Conservation (phyloP, 2,888 invertebrate genomes). For the Ochropleura leucogaster region DNA sequence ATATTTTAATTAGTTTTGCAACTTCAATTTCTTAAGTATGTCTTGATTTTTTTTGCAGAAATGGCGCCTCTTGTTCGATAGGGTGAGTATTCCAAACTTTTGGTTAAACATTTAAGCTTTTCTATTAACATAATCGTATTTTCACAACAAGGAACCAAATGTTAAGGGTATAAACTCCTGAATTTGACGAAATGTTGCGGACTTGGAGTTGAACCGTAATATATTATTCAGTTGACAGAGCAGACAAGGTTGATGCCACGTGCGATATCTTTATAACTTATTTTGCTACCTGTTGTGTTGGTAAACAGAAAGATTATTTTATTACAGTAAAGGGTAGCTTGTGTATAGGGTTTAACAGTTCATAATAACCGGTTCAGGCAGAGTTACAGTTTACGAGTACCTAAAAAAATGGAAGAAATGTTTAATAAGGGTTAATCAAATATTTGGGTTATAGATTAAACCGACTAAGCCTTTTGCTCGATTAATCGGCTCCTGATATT, state of each 20-base stretch:
- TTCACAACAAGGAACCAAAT: slow-evolving; percentile 11
- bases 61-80: slow-evolving; percentile 97
- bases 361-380: too few species aligned
- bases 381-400: too few species aligned
- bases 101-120: slow-evolving; percentile 4
- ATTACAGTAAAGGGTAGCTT: background rate
- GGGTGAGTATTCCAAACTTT: slow-evolving; percentile 89
- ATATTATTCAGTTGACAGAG: slow-evolving; percentile 43
- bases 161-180: slow-evolving; percentile 7
- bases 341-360: too few species aligned
- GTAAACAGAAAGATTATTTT: slow-evolving; percentile 25
- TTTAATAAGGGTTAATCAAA: too few species aligned
- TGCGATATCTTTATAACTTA: slow-evolving; percentile 62
- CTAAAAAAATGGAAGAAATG: too few species aligned
- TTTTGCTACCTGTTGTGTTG: slow-evolving; percentile 65
- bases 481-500: too few species aligned
- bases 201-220: slow-evolving; percentile 23
- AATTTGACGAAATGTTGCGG: slow-evolving; percentile 21
- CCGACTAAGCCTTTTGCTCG: too few species aligned
- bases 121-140: background rate
- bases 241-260: slow-evolving; percentile 59
- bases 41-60: slow-evolving; percentile 91
- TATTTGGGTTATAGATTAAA: too few species aligned
- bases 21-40: background rate
- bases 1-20: background rate